Evolutionary conservation across 1,140 invertebrate species (phyloP), one percentile per base, ranked within the genome.

Genomic region (Fopius arisanus): DNA sequence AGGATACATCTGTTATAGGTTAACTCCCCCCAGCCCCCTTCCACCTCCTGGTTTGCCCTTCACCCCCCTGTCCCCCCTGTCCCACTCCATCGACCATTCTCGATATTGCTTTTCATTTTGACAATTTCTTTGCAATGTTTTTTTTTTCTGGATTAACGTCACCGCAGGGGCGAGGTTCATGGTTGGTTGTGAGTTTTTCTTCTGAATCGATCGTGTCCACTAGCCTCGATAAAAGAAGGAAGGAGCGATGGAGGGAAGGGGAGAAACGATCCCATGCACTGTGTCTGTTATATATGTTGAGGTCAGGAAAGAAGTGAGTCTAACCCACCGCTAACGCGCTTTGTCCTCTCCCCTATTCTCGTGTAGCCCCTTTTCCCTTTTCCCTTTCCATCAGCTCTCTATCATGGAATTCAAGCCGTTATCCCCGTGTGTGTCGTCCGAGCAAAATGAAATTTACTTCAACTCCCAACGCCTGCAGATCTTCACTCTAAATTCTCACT

Each of bases 171-270:
- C 23, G 54, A 29, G 21, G 54, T 23, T 26, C 54, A 62, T 14
- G 21, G 21, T 62, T 62, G 54, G 54, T 28, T 28, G 54, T 62
- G 23, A 62, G 23, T 62, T 62, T 62, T 62, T 62, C 28, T 62
- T 23, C 54, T 62, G 12, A 21, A 62, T 62, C 54, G 54, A 62
- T 62, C 54, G 54, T 26, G 54, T 62, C 54, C 54, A 62, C 54
- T 62, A 28, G 23, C 54, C 54, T 28, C 54, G 23, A 62, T 62
- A 26, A 62, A 28, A 62, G 54, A 23, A 62, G 21, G 54, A 62
- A 62, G 21, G 23, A 26, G 28, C 14, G 26, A 10, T 51, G 43
- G 16, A 51, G 21, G 54, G 54, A 28, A 28, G 14, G 28, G 26
- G 26, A 28, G 14, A 62, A 62, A 62, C 21, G 26, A 62, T 14